Base-by-base conservation (phyloP, 2,113 vertebrate species). In the Gasterosteus aculeatus region DNA sequence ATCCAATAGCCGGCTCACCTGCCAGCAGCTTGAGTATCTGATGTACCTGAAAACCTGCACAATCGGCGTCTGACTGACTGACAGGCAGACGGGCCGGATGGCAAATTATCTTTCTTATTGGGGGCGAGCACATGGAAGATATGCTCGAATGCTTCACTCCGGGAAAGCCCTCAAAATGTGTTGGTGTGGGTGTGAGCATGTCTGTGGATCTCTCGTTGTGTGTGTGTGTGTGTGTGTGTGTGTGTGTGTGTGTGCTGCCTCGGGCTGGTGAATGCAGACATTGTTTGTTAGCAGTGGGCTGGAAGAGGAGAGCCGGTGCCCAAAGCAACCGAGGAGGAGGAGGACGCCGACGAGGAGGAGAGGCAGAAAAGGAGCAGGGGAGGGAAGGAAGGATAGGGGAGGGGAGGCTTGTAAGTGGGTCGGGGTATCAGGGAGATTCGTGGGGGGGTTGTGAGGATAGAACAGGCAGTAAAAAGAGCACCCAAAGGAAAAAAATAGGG, bases 281-380 rank as follows among this genome's bases (percentile, higher is more conserved):
- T 92, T 93, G 93, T 93, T 91, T 90, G 85, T 88, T 86, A 69
- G 78, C 91, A 92, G 71, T 88, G 86, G 84, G 80, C 74, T 93
- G 91, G 91, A 93, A 92, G 87, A 90, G 62, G 62, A 78, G 78
- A 79, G 84, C 64, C 76, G 61, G 85, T 81, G 82, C 78, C 80
- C 70, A 70, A 42, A 79, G 77, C 51, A 29, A 78, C 71, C 73
- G 29, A 81, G 66, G 49, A 82, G 75, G 53, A 82, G 60, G 47
- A 62, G 60, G 57, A 68, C 54, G 39, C 49, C 77, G 62, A 73
- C 61, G 35, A 53, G 53, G 46, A 63, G 54, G 51, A 68, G 39
- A 54, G 79, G 69, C 80, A 58, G 65, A 78, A 65, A 81, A 74
- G 75, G 66, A 72, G 65, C 22, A 77, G 51, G 59, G 67, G 63